Evolutionary conservation across 2,113 vertebrate species (phyloP).

Genomic region (Carettochelys insculpta): DNA sequence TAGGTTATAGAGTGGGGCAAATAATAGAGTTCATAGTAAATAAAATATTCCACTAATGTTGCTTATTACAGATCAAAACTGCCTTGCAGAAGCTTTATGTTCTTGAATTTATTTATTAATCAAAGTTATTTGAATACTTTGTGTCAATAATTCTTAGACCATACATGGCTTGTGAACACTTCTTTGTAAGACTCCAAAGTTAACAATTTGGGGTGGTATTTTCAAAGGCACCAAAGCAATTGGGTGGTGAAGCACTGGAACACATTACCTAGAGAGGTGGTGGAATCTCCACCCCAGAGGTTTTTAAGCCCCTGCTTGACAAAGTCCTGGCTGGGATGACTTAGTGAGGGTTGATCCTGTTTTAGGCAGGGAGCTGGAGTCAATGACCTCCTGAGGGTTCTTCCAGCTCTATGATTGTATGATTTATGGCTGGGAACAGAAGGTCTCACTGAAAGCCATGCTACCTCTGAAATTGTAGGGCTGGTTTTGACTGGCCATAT

Average conservation of each 20-base stretch:
- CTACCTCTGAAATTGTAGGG: background rate
- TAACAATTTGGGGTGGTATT: background rate
- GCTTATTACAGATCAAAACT: background rate
- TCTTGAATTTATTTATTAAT: background rate
- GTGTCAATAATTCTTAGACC: fast-evolving
- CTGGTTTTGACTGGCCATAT: background rate
- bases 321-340: too few species aligned
- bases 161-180: fast-evolving
- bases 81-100: background rate
- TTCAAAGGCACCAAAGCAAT: background rate
- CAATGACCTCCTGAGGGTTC: too few species aligned
- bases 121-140: background rate
- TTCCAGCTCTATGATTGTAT: too few species aligned
- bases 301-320: too few species aligned
- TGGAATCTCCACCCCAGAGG: too few species aligned
- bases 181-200: background rate
- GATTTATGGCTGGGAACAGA: background rate
- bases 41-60: background rate
- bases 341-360: too few species aligned
- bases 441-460: background rate
- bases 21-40: background rate
- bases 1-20: background rate
- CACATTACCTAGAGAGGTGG: too few species aligned
- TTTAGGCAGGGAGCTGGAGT: too few species aligned
- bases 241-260: too few species aligned